Evolutionary conservation across 2,113 vertebrate species (phyloP), one percentile per base, ranked within the genome.

Genomic region (Leiothrix lutea): DNA sequence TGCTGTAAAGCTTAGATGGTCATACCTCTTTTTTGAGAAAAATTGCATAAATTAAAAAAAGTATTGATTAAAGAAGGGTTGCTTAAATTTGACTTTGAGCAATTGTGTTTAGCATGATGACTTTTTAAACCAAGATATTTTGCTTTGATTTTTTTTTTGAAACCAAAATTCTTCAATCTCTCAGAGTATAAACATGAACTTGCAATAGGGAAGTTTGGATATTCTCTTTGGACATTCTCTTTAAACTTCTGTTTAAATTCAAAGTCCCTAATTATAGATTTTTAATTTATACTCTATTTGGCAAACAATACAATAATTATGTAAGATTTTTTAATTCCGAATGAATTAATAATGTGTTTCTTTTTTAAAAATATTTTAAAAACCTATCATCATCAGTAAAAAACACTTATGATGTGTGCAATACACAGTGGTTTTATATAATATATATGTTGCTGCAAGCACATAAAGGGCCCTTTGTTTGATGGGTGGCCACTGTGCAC

Each of bases 371-470:
- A 2, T 54, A 45, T 74, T 92, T 80, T 50, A 65, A 48, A 64
- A 66, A 67, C 2, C n/a, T 67, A 15, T 73, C 7, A 26, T 61
- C 0, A 0, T 35, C 64, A 70, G 7, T 42, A 67, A 88, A 73
- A 74, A 26, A 38, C 25, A 29, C 9, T 8, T 50, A 22, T 36
- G 8, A 16, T 0, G 0, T 12, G n/a, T 36, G 31, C 57, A 73
- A 61, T 28, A 44, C 2, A 8, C 19, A 13, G 6, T 67, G 12
- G 0, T 33, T 93, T 81, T 64, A 17, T 24, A 33, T 9, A 51
- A 2, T 13, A 18, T 21, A 54, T 0, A 0, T 36, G 5, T 66
- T 69, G 14, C 44, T 0, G 0, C 33, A 79, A 67, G 19, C 3
- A 2, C 16, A 74, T 84, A 57, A 77, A 77, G 14, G 40, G 5